phyloP scores from a whole-genome alignment of 2,888 invertebrate species.

The Plebejus anna region DNA sequence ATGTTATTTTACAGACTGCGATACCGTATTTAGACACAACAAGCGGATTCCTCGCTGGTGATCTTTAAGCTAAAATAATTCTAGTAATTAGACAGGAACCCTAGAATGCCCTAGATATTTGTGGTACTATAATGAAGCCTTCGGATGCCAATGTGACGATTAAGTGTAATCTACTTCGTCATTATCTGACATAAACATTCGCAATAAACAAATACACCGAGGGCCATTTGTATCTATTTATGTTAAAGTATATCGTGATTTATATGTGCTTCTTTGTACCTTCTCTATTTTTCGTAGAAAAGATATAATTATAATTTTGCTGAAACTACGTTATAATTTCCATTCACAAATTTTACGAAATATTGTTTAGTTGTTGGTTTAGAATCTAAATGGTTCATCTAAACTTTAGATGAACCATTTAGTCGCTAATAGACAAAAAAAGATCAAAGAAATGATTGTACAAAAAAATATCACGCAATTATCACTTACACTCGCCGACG shows the following conservation, averaged over 20 bases:
- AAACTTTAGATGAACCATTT: too few species aligned
- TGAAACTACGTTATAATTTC: too few species aligned
- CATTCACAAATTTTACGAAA: too few species aligned
- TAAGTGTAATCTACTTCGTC: not conserved
- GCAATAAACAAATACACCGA: not conserved
- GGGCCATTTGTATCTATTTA: not conserved
- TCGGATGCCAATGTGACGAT: conserved; percentile 11
- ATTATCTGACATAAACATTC: conserved; percentile 1
- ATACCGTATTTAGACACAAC: too few species aligned
- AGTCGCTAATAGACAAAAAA: too few species aligned
- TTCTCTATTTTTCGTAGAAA: too few species aligned
- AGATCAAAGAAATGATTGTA: too few species aligned
- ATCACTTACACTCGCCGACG: not conserved
- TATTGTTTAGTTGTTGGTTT: too few species aligned
- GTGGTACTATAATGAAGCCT: not conserved
- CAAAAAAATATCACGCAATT: not conserved
- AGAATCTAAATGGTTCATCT: too few species aligned
- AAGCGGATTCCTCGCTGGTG: not conserved
- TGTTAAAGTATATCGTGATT: not conserved
- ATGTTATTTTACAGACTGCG: too few species aligned
- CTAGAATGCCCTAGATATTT: conserved; percentile 1
- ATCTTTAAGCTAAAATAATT: conserved; percentile 5
- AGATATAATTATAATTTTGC: too few species aligned
- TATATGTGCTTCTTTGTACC: too few species aligned
- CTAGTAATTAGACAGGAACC: not conserved